Percentiles rank a stretch among this genome's conserved stretches.
Conservation (phyloP, 2,888 invertebrate species). For the Lypha dubia region DNA sequence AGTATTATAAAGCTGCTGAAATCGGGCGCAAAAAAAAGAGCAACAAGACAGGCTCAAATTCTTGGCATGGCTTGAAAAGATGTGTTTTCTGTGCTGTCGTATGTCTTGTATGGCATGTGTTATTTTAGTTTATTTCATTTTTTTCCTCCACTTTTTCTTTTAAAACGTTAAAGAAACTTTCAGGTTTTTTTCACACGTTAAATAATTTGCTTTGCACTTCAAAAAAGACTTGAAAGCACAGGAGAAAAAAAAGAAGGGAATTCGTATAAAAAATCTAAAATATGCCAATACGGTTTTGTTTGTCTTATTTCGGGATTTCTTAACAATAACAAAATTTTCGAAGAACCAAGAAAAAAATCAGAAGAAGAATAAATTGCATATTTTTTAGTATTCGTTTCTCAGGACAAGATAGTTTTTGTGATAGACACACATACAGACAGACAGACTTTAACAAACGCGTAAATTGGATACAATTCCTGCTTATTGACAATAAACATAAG, state of each 20-base stretch:
- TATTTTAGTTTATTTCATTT: slow-evolving; percentile 62
- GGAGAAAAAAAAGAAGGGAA: slow-evolving; percentile 24
- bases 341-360: slow-evolving; percentile 47
- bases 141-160: slow-evolving; percentile 1
- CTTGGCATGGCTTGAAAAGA: slow-evolving; percentile 67
- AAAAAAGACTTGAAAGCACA: slow-evolving; percentile 40
- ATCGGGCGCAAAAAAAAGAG: slow-evolving; percentile 8
- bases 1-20: neutral
- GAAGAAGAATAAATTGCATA: slow-evolving; percentile 6
- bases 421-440: too few relatives aligned
- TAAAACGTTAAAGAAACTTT: slow-evolving; percentile 51
- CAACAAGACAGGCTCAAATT: slow-evolving; percentile 59
- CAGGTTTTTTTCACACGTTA: slow-evolving; percentile 68
- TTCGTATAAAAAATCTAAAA: slow-evolving; percentile 58
- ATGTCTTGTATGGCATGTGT: slow-evolving; percentile 73
- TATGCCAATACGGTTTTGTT: slow-evolving; percentile 62
- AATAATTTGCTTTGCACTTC: slow-evolving; percentile 71
- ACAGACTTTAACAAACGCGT: slow-evolving; percentile 70
- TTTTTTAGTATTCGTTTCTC: slow-evolving; percentile 14
- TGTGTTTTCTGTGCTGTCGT: slow-evolving; percentile 66
- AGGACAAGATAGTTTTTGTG: slow-evolving; percentile 62
- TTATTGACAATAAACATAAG: slow-evolving; percentile 72
- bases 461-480: slow-evolving; percentile 71
- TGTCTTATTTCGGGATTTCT: slow-evolving; percentile 44
- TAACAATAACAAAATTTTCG: slow-evolving; percentile 63